Evolutionary conservation across 2,888 invertebrate genomes (phyloP).

Genomic region (Adelphocoris suturalis): DNA sequence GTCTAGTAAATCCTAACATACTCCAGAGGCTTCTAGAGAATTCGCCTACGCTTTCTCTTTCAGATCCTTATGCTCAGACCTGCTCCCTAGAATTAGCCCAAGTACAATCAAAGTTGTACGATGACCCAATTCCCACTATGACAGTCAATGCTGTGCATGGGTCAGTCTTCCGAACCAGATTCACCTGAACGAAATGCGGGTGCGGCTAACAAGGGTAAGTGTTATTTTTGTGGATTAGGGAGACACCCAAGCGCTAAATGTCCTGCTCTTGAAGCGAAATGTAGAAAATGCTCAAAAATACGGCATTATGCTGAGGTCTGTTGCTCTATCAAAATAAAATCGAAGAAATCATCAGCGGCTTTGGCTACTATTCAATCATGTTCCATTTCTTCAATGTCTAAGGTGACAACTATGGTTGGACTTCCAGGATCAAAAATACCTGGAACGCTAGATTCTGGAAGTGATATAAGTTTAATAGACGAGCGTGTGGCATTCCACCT

Average conservation of each 20-base stretch:
- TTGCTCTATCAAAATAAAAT: neutral
- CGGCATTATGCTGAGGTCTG: neutral
- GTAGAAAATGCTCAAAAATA: neutral
- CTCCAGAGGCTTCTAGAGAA: no score
- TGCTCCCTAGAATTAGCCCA: neutral
- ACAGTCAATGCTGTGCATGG: neutral
- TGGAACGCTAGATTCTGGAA: slow-evolving; percentile 4
- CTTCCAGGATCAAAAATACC: neutral
- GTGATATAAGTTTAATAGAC: neutral
- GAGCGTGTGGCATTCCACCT: neutral
- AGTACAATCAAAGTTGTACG: neutral
- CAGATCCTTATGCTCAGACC: neutral
- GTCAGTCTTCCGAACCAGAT: neutral
- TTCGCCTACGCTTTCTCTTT: no score
- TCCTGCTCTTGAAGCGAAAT: neutral
- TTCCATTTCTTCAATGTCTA: no score
- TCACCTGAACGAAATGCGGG: neutral
- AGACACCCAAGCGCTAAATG: neutral
- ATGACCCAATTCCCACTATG: neutral
- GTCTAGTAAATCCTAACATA: no score
- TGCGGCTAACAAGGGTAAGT: neutral
- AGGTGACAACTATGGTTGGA: no score
- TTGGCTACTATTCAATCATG: no score
- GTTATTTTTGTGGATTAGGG: neutral
- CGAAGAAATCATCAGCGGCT: no score